Percentiles rank a stretch among this genome's conserved stretches.
These are phyloP conservation scores for Crax fasciolata DNA, from an alignment of 2,797 vertebrate genomes.

Conservation along the genomic window DNA sequence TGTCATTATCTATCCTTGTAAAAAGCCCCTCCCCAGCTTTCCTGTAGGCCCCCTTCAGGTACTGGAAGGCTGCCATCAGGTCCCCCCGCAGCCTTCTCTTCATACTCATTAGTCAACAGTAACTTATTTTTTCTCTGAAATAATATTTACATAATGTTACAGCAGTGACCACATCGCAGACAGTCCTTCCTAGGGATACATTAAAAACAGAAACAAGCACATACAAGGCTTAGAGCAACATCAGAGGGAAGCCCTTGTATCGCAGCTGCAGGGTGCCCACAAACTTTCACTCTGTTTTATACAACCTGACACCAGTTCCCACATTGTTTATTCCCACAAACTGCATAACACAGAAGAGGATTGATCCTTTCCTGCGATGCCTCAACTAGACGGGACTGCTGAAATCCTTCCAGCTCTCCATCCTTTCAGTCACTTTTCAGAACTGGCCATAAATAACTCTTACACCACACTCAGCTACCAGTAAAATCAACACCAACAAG, in stretches of 20 bases:
- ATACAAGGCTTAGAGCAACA: not conserved
- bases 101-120: not conserved
- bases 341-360: fast-evolving
- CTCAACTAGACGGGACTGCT: fast-evolving
- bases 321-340: not conserved
- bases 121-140: conserved; percentile 14
- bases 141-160: conserved; percentile 1
- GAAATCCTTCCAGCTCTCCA: fast-evolving
- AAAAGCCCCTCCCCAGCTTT: too few relatives aligned
- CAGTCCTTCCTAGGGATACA: not conserved
- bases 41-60: too few relatives aligned
- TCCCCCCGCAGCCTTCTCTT: too few relatives aligned
- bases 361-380: not conserved
- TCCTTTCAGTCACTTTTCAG: not conserved
- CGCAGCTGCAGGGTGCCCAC: not conserved
- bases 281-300: not conserved
- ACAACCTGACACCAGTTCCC: not conserved
- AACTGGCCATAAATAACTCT: not conserved
- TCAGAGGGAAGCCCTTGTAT: not conserved
- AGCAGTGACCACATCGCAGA: not conserved
- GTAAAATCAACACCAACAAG: not conserved
- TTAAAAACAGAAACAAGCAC: not conserved
- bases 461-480: not conserved
- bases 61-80: too few relatives aligned
- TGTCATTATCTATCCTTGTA: too few relatives aligned